phyloP scores from a whole-genome alignment of 2,888 invertebrate species.

The Stenchaetothrips biformis region DNA sequence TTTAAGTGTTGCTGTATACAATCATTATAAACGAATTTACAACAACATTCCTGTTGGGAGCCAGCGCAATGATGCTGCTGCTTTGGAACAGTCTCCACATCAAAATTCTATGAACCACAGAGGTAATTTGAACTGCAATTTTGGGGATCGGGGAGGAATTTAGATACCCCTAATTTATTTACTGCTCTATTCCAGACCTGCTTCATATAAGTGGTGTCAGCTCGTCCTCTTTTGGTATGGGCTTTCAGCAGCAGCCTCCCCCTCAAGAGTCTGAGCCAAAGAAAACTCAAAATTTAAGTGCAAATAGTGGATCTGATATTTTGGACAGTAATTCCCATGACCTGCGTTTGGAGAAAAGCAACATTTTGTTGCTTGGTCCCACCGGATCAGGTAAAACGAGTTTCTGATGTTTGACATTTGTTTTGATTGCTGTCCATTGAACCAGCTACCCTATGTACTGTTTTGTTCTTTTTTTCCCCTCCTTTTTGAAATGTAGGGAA shows the following conservation, averaged over 20 bases:
- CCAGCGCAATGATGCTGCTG: slow-evolving; percentile 48
- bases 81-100: slow-evolving; percentile 63
- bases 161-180: slow-evolving; percentile 22
- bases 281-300: background rate
- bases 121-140: slow-evolving; percentile 49
- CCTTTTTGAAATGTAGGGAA: slow-evolving; percentile 59
- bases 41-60: slow-evolving; percentile 69
- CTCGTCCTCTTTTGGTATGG: slow-evolving; percentile 58
- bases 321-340: slow-evolving; percentile 77
- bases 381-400: slow-evolving; percentile 79
- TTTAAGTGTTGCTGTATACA: slow-evolving; percentile 95
- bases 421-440: background rate
- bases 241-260: slow-evolving; percentile 47
- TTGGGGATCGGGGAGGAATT: background rate
- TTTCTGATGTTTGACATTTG: background rate
- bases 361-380: slow-evolving; percentile 92
- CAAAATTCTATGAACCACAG: slow-evolving; percentile 62
- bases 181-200: slow-evolving; percentile 58
- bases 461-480: background rate
- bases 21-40: slow-evolving; percentile 96
- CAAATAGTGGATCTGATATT: slow-evolving; percentile 60
- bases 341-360: slow-evolving; percentile 88
- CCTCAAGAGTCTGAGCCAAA: slow-evolving; percentile 30
- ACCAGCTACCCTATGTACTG: background rate
- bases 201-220: slow-evolving; percentile 79